Percentiles rank a stretch among this genome's conserved stretches.
These are phyloP conservation scores for Phaenicophaeus curvirostris DNA, from an alignment of 2,797 vertebrate species.

Conservation along the genomic window DNA sequence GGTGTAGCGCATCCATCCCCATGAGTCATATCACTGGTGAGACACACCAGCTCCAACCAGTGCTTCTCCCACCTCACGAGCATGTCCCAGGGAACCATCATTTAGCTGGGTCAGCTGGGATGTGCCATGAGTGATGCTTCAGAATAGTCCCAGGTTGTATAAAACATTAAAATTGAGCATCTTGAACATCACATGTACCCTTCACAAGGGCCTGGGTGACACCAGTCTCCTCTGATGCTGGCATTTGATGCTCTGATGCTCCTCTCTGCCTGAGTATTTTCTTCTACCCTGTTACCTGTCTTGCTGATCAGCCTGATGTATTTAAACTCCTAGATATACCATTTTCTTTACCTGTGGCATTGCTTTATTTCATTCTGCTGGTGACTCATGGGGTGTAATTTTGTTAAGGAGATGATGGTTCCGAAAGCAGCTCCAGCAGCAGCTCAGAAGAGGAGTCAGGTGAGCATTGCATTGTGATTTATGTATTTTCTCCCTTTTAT, in stretches of 20 bases:
- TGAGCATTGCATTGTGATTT: background rate
- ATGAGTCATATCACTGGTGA: fast-evolving
- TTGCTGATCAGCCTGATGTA: background rate
- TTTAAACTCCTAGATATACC: background rate
- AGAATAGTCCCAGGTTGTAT: background rate
- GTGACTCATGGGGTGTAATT: background rate
- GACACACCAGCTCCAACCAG: background rate
- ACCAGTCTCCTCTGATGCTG: background rate
- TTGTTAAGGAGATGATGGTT: conserved; percentile 34
- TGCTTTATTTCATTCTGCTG: background rate
- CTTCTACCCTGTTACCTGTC: background rate
- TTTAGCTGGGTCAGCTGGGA: background rate
- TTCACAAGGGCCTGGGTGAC: background rate
- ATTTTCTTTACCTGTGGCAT: background rate
- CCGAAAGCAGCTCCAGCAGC: conserved; percentile 13
- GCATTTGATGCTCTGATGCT: background rate
- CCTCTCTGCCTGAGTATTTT: background rate
- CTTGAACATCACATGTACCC: fast-evolving
- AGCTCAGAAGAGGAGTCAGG: conserved; percentile 59
- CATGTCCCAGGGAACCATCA: fast-evolving
- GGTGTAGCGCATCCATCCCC: fast-evolving
- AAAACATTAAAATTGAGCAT: background rate
- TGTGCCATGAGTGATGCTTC: background rate
- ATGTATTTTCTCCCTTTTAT: too few relatives aligned
- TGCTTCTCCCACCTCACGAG: background rate